Percentiles rank a stretch among this genome's conserved stretches.
Conservation (phyloP, 2,113 vertebrate species). For the Oceanodroma tethys region DNA sequence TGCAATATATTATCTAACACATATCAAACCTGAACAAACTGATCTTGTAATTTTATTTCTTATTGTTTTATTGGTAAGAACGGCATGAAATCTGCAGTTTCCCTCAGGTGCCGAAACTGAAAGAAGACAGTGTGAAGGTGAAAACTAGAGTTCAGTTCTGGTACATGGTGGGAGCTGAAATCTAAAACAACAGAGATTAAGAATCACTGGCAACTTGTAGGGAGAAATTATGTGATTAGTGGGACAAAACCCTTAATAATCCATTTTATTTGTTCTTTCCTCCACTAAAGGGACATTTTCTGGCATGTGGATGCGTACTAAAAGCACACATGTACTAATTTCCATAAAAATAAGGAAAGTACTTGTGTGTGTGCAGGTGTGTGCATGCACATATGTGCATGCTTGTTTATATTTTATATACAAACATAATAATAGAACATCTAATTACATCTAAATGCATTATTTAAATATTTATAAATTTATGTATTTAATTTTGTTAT, state of each 20-base stretch:
- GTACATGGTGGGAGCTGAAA: neutral
- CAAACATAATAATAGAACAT: neutral
- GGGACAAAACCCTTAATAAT: neutral
- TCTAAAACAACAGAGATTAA: neutral
- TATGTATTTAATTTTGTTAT: neutral
- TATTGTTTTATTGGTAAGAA: neutral
- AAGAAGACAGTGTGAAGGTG: neutral
- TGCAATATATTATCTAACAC: neutral
- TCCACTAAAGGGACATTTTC: neutral
- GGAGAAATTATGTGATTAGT: neutral
- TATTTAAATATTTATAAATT: neutral
- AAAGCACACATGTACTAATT: neutral
- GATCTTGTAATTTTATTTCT: neutral
- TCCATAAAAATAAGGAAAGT: neutral
- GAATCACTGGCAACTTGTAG: neutral
- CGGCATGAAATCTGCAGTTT: neutral
- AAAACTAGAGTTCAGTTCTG: neutral
- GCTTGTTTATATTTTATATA: neutral
- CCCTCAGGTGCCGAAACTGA: neutral
- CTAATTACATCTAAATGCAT: neutral
- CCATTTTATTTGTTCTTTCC: neutral
- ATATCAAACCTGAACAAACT: neutral
- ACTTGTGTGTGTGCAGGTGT: neutral
- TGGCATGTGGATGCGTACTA: neutral
- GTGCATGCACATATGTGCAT: fast-evolving